These are phyloP conservation scores for Ptychoptera albimana DNA, from an alignment of 2,888 invertebrate species.

Conservation along the genomic window DNA sequence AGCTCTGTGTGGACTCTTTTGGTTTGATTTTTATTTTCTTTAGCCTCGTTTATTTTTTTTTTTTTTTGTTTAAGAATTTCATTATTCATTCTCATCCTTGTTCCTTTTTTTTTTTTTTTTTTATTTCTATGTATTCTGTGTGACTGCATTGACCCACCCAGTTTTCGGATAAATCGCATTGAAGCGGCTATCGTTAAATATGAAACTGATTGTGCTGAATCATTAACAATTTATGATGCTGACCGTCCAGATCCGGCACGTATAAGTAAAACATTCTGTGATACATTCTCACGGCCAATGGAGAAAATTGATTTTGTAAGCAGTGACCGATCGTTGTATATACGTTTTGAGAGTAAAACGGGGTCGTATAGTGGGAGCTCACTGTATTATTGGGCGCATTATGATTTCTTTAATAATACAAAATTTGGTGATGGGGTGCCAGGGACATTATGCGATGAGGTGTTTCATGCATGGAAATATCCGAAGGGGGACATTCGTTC, in stretches of 20 bases:
- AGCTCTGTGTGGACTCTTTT: neutral
- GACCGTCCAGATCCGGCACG: conserved; percentile 75
- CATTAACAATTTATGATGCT: conserved; percentile 77
- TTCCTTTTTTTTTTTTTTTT: neutral
- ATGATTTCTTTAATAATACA: conserved; percentile 85
- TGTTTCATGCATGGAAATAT: conserved; percentile 72
- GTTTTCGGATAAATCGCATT: conserved; percentile 76
- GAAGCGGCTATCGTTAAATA: conserved; percentile 75
- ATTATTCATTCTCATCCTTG: no score
- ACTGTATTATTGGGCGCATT: conserved; percentile 86
- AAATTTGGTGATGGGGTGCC: conserved; percentile 68
- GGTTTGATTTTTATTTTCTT: neutral
- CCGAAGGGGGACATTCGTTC: conserved; percentile 61
- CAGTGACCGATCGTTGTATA: conserved; percentile 71
- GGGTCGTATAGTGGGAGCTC: conserved; percentile 91
- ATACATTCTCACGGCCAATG: conserved; percentile 84
- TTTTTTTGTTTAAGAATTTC: conserved; percentile 7
- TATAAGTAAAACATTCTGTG: conserved; percentile 88
- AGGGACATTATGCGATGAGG: conserved; percentile 73
- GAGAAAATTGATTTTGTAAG: conserved; percentile 88
- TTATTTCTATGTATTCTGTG: neutral
- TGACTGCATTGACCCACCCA: conserved; percentile 20
- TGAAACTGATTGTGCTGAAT: conserved; percentile 81
- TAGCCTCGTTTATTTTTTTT: conserved; percentile 24
- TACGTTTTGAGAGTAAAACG: conserved; percentile 79